Evolutionary conservation across 23 tunicate species (phyloP), one percentile per base, ranked within the genome.

Genomic region (Trididemnum clinides): DNA sequence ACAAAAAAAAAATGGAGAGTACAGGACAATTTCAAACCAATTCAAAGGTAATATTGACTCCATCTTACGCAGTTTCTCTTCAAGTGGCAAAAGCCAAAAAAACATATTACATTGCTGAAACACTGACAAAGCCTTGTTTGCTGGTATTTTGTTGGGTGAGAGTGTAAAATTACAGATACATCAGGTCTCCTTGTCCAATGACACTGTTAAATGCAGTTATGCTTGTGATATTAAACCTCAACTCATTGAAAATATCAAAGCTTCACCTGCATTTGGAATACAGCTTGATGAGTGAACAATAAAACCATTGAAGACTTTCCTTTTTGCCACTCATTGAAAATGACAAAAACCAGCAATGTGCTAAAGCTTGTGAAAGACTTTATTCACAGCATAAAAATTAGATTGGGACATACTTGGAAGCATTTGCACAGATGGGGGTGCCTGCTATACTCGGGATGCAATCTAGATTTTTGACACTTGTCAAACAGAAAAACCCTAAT

Each of bases 371-470:
- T 77, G 23, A 77, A 77, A 77, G 38, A 77, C 28, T 77, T 77
- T 77, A n/a, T 19, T 77, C n/a, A 25, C 39, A 30, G 82, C 77
- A 30, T 77, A 77, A 57, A n/a, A 77, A 77, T 62, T 77, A 62
- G 77, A 77, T 30, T 44, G 54, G 54, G 54, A 44, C 54, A 44
- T 7, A 44, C 54, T 44, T 44, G 54, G 54, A 44, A 44, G 82
- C 38, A 57, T 51, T n/a, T 77, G 75, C 77, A 77, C 82, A 77
- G 82, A 77, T 77, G n/a, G 82, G 82, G 82, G 54, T 62, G 32
- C 82, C 82, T 57, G 39, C 82, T 54, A 77, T 77, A 62, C 77
- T 77, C 19, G 82, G 82, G 39, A 27, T 10, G 15, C 10, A 44
- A 44, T n/a, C n/a, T n/a, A n/a, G n/a, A n/a, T n/a, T n/a, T n/a